phyloP scores from a whole-genome alignment of 2,113 vertebrate genomes.

The Calypte anna region DNA sequence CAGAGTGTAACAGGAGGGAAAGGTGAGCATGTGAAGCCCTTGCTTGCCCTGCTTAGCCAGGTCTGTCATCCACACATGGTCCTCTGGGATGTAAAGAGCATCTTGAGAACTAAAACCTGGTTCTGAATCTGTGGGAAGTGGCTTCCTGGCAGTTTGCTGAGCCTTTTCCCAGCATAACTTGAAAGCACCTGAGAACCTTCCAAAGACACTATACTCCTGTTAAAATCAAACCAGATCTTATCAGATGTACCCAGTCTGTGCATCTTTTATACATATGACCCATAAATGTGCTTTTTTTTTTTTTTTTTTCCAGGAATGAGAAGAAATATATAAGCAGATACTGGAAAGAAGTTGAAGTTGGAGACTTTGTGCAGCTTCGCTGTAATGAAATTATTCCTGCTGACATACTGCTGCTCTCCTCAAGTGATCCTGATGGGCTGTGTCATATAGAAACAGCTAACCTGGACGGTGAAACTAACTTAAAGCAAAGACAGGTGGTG shows the following conservation, averaged over 20 bases:
- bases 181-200: background rate
- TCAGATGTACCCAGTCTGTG: background rate
- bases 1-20: background rate
- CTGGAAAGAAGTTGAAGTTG: constrained; percentile 94
- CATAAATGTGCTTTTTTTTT: background rate
- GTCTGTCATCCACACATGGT: background rate
- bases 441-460: constrained; percentile 98
- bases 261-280: background rate
- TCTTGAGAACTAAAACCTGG: background rate
- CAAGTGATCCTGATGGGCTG: constrained; percentile 93
- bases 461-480: constrained; percentile 96
- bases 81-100: background rate
- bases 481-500: constrained; percentile 94
- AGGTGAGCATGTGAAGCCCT: background rate
- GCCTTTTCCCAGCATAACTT: background rate
- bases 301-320: constrained; percentile 76
- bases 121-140: background rate
- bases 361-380: constrained; percentile 92
- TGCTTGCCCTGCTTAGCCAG: background rate
- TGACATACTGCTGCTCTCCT: constrained; percentile 91
- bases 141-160: background rate
- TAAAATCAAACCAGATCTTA: background rate
- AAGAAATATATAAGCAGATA: constrained; percentile 87
- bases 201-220: background rate
- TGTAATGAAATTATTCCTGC: constrained; percentile 97